Evolutionary conservation across 2,888 invertebrate species (phyloP).

Genomic region (Volucella inflata): DNA sequence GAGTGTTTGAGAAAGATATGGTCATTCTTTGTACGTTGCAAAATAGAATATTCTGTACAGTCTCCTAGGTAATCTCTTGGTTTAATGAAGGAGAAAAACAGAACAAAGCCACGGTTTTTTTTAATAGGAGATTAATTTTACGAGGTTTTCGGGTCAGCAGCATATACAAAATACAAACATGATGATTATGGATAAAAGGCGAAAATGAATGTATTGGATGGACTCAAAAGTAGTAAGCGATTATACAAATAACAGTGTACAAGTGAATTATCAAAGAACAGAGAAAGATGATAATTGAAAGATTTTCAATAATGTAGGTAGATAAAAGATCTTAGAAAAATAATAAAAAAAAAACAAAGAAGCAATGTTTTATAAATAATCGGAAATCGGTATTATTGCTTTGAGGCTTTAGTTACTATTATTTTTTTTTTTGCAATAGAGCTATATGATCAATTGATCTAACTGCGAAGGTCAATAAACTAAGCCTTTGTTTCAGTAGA

Average conservation of each 20-base stretch:
- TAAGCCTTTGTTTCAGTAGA: too few relatives aligned
- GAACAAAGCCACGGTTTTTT: slow-evolving; percentile 25
- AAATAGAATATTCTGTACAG: too few relatives aligned
- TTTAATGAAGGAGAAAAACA: slow-evolving; percentile 13
- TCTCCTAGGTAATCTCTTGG: too few relatives aligned
- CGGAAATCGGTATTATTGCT: too few relatives aligned
- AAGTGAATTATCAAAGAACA: slow-evolving; percentile 12
- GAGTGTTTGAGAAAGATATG: too few relatives aligned
- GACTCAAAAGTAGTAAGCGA: slow-evolving; percentile 1
- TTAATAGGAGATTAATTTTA: slow-evolving; percentile 18
- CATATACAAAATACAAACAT: slow-evolving; percentile 3
- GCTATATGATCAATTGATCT: too few relatives aligned
- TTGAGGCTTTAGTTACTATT: too few relatives aligned
- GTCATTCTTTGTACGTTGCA: too few relatives aligned
- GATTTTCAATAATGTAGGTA: neutral
- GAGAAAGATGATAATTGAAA: slow-evolving; percentile 6
- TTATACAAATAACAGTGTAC: slow-evolving; percentile 14
- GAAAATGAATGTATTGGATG: slow-evolving; percentile 6
- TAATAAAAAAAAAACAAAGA: too few relatives aligned
- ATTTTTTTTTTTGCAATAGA: too few relatives aligned
- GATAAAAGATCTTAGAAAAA: neutral
- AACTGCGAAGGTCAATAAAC: too few relatives aligned
- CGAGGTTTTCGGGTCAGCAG: slow-evolving; percentile 65
- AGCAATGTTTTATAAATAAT: too few relatives aligned
- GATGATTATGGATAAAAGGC: neutral